Conservation (phyloP, 2,888 invertebrate genomes). For the Cephus pulcher region DNA sequence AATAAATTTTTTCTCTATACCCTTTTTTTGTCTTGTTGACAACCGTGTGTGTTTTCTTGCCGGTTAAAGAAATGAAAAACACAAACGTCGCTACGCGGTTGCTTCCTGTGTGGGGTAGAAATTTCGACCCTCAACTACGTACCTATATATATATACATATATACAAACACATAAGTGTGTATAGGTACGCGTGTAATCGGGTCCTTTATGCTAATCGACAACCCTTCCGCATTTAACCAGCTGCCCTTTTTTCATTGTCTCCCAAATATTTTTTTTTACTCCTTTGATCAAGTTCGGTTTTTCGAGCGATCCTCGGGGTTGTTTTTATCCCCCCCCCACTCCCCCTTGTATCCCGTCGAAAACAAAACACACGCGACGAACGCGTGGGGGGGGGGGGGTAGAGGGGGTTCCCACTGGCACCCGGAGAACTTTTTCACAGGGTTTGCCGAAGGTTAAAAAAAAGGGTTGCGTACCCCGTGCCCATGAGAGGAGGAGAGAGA, state of each 20-base stretch:
- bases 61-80: neutral
- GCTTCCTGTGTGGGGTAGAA: neutral
- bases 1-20: neutral
- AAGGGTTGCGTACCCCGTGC: neutral
- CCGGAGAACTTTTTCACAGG: neutral
- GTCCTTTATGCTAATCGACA: slow-evolving; percentile 62
- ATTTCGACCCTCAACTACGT: neutral
- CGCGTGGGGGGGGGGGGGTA: neutral
- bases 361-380: slow-evolving; percentile 21
- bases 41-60: neutral
- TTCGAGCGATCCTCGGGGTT: slow-evolving; percentile 10
- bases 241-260: slow-evolving; percentile 56
- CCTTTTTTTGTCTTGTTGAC: neutral
- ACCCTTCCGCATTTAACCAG: slow-evolving; percentile 64
- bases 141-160: too few relatives aligned
- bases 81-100: neutral
- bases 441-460: neutral
- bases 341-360: neutral
- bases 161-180: neutral
- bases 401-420: neutral
- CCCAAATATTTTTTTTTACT: slow-evolving; percentile 13
- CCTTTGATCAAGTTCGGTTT: slow-evolving; percentile 10
- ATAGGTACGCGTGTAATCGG: slow-evolving; percentile 51
- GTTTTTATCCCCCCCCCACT: slow-evolving; percentile 12
- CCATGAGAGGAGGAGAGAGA: neutral